Percentiles rank a stretch among this genome's conserved stretches.
These are phyloP conservation scores for Cricetomys ansorgei DNA, from an alignment of 2,113 vertebrate species.

Conservation along the genomic window DNA sequence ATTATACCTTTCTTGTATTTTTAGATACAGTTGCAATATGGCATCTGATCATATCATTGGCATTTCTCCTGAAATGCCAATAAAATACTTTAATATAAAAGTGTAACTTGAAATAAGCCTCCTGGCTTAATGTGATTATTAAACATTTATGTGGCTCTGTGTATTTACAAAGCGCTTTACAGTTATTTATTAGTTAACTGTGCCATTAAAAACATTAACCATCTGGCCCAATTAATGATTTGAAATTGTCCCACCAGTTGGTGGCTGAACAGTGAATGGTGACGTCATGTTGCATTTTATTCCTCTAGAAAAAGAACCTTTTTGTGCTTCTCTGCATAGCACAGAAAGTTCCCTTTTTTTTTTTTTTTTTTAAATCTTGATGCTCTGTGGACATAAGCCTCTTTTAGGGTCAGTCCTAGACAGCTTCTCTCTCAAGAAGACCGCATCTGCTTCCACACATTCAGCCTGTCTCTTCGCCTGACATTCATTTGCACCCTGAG, in stretches of 20 bases:
- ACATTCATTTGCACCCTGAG: not conserved
- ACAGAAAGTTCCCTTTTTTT: not conserved
- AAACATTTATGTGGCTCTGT: constrained; percentile 69
- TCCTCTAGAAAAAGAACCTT: not conserved
- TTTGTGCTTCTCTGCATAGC: not conserved
- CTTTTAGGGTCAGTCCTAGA: not conserved
- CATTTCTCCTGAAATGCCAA: constrained; percentile 58
- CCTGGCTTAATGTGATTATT: constrained; percentile 62
- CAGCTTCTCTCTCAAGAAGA: not conserved
- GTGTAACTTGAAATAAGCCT: constrained; percentile 58
- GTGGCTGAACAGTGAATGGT: constrained; percentile 52
- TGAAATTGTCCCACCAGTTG: constrained; percentile 66
- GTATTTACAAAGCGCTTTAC: constrained; percentile 71
- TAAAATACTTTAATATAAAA: constrained; percentile 67
- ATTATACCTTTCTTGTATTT: constrained; percentile 33
- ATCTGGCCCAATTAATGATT: constrained; percentile 72
- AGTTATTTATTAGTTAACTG: constrained; percentile 74
- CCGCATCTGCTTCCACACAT: not conserved
- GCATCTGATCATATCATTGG: constrained; percentile 56
- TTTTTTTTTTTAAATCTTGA: no score
- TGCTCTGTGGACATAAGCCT: not conserved
- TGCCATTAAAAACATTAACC: constrained; percentile 74
- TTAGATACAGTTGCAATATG: constrained; percentile 29
- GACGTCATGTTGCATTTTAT: constrained; percentile 52
- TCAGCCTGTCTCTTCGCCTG: not conserved